Base-by-base conservation (phyloP, 2,113 vertebrate genomes). In the Mastomys coucha region DNA sequence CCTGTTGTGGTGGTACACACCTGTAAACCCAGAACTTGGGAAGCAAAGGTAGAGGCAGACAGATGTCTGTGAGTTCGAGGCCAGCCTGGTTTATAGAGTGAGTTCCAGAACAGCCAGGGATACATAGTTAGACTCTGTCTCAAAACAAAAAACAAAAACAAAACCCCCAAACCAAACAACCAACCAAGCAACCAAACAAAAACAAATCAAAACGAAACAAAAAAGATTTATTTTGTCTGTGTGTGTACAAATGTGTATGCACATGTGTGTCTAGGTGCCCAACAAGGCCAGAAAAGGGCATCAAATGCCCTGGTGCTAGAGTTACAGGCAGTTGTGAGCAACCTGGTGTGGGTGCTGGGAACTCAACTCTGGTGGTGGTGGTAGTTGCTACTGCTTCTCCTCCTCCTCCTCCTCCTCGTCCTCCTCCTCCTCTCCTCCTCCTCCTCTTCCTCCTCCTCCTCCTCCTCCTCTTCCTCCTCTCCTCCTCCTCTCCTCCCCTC, bases 1-100 rank as follows among this genome's bases (percentile, higher is more conserved):
- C 11, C 2, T 0, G 80, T n/a, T 4, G 9, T 16, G 33, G 53
- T 39, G 56, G n/a, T 1, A 0, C 20, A 82, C 0, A 6, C 56
- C n/a, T 84, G 39, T 63, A 63, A 63, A 31, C n/a, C n/a, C 81
- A 63, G 22, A 24, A 84, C 58, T 63, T 4, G 4, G 24, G 58
- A 84, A 24, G 80, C 22, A 84, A 56, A 84, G 24, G 81, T 3
- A 84, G 81, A 84, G 24, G n/a, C 56, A 42, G 80, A 31, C 6
- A 3, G 81, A 84, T 63, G 7, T 14, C 58, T 63, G 9, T 80
- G 58, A 42, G 7, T 42, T 31, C 4, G 7, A 42, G 81, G 24
- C 3, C n/a, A 63, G n/a, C n/a, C n/a, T 84, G 58, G n/a, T 42
- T 24, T 84, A 84, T 22, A 84, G 26, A 84, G 24, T 10, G 56